Percentiles rank a stretch among this genome's conserved stretches.
These are phyloP conservation scores for Scaptomyza polygonia DNA, from an alignment of 2,888 invertebrate species.

Conservation along the genomic window DNA sequence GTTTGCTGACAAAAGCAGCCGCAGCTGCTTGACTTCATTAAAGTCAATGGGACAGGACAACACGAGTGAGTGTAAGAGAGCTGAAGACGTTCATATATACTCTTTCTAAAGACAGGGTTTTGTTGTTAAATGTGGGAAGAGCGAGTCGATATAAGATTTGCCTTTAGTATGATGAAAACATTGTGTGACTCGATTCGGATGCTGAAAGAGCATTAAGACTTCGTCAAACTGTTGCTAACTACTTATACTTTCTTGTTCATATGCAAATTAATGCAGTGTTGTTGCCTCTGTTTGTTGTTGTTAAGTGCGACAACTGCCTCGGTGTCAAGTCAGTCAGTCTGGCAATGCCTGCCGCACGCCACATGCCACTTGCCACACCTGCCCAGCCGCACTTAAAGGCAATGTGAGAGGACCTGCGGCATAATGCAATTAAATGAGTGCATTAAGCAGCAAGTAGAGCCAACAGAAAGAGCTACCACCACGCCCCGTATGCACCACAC, in stretches of 20 bases:
- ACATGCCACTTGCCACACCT: slow-evolving; percentile 36
- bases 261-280: slow-evolving; percentile 75
- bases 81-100: neutral
- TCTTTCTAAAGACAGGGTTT: neutral
- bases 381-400: slow-evolving; percentile 39
- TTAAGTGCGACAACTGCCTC: slow-evolving; percentile 48
- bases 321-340: slow-evolving; percentile 16
- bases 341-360: slow-evolving; percentile 8
- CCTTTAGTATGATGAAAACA: too few relatives aligned
- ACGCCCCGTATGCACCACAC: neutral
- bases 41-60: slow-evolving; percentile 48
- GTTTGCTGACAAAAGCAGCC: slow-evolving; percentile 37
- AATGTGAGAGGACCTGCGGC: slow-evolving; percentile 72
- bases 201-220: neutral
- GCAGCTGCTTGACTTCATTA: slow-evolving; percentile 77
- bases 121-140: neutral
- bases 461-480: slow-evolving; percentile 5
- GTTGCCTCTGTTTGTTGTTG: slow-evolving; percentile 27
- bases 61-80: slow-evolving; percentile 1
- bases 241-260: slow-evolving; percentile 44
- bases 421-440: slow-evolving; percentile 80
- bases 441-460: slow-evolving; percentile 55
- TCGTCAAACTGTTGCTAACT: neutral
- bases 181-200: neutral
- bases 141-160: too few relatives aligned